Conservation (phyloP, 92 coral and sea anemone genomes). For the Parazoanthus darwini region DNA sequence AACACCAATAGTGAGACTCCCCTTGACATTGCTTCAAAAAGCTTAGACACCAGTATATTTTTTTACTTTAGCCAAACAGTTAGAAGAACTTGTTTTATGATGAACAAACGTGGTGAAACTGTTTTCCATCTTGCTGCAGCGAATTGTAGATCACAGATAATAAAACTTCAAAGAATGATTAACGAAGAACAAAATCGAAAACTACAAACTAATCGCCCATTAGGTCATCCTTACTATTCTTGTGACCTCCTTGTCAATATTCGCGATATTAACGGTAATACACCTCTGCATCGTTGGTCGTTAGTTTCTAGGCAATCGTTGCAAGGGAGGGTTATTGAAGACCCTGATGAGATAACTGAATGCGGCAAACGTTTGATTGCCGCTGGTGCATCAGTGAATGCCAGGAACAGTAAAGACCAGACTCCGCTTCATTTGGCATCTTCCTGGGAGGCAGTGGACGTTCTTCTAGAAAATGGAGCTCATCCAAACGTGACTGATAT, state of each 20-base stretch:
- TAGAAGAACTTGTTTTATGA: neutral
- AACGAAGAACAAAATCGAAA: neutral
- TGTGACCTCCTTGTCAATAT: no score
- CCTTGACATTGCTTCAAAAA: neutral
- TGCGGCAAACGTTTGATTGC: neutral
- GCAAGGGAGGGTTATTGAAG: neutral
- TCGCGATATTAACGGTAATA: neutral
- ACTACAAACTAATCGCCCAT: no score
- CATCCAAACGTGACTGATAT: constrained; percentile 12
- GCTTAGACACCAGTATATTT: neutral
- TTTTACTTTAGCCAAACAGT: neutral
- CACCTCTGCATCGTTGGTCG: neutral
- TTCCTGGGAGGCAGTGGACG: neutral
- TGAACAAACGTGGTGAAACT: neutral
- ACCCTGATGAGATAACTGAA: neutral
- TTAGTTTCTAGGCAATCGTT: neutral
- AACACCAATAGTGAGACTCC: neutral
- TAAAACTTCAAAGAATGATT: neutral
- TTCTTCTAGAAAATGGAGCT: neutral
- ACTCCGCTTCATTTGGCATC: constrained; percentile 11
- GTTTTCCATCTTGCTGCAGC: neutral
- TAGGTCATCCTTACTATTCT: no score
- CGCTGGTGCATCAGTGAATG: constrained; percentile 12
- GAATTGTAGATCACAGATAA: neutral
- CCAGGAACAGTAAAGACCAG: constrained; percentile 1